A percentile compares a stretch with the other conserved stretches of the same genome.
Evolutionary conservation across 2,797 vertebrate species (phyloP).

Genomic region (Salarias fasciatus): DNA sequence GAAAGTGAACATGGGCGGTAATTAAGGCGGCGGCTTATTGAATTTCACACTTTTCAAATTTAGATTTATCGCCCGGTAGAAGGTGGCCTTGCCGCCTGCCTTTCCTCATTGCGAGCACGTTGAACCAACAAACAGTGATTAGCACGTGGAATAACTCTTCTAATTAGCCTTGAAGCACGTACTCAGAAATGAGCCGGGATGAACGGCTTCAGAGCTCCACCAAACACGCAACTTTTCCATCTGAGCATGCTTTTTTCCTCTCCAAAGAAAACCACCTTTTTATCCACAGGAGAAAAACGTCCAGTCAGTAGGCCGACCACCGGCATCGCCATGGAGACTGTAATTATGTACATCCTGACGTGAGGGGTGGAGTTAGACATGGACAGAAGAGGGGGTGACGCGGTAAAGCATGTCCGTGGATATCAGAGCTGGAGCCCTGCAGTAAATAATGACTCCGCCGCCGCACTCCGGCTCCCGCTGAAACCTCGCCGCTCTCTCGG

Average conservation of each 20-base stretch:
- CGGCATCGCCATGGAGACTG: constrained; percentile 80
- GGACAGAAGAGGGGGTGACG: constrained; percentile 55
- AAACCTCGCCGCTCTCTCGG: constrained; percentile 66
- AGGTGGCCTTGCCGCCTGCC: constrained; percentile 59
- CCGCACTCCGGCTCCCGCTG: constrained; percentile 74
- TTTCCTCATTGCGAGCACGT: constrained; percentile 55
- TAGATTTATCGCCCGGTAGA: constrained; percentile 77
- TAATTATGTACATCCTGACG: constrained; percentile 79
- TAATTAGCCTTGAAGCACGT: constrained; percentile 68
- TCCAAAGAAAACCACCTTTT: constrained; percentile 25
- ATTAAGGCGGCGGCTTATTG: constrained; percentile 76
- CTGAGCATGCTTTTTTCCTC: constrained; percentile 19
- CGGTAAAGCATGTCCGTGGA: constrained; percentile 72
- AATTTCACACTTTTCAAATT: constrained; percentile 78
- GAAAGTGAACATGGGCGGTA: constrained; percentile 67
- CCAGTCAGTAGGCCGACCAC: constrained; percentile 59
- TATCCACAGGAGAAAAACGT: constrained; percentile 46
- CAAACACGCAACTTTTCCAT: constrained; percentile 9
- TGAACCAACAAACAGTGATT: constrained; percentile 73
- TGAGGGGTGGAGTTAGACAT: constrained; percentile 69
- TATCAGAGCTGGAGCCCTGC: constrained; percentile 76
- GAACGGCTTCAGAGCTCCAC: neutral
- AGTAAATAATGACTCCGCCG: constrained; percentile 80
- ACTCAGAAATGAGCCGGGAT: constrained; percentile 31
- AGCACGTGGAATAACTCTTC: constrained; percentile 58